phyloP scores from a whole-genome alignment of 2,113 vertebrate genomes.

The Nematolebias whitei region DNA sequence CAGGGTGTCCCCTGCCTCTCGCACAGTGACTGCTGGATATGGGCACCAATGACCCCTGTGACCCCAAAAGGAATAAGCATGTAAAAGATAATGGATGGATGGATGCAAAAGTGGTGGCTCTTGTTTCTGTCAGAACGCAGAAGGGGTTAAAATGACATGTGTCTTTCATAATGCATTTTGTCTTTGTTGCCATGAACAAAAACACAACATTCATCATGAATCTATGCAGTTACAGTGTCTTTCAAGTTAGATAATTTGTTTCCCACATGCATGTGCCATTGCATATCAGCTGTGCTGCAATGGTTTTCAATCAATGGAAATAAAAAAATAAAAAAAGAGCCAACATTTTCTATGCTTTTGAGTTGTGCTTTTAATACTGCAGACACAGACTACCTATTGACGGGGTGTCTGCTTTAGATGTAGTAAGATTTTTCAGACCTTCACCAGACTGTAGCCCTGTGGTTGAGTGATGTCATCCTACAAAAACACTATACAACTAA shows the following conservation, averaged over 20 bases:
- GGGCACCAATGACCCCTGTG: too few relatives aligned
- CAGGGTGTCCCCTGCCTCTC: too few relatives aligned
- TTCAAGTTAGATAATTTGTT: background rate
- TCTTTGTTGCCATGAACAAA: background rate
- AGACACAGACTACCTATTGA: conserved; percentile 43
- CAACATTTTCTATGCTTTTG: conserved; percentile 36
- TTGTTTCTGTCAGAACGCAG: background rate
- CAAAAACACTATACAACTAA: conserved; percentile 49
- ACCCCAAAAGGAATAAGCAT: too few relatives aligned
- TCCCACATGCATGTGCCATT: conserved; percentile 13
- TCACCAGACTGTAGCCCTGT: conserved; percentile 34
- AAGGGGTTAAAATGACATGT: background rate
- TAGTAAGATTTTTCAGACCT: conserved; percentile 48
- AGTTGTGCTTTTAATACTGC: conserved; percentile 29
- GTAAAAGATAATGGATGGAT: too few relatives aligned
- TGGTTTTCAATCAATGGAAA: conserved; percentile 40
- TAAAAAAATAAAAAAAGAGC: conserved; percentile 36
- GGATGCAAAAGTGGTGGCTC: too few relatives aligned
- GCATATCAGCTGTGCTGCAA: conserved; percentile 33
- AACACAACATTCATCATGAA: background rate
- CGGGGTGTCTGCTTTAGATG: conserved; percentile 42
- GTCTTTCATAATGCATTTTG: background rate
- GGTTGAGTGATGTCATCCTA: conserved; percentile 60
- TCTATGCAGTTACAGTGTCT: background rate
- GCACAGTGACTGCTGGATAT: too few relatives aligned